phyloP scores from a whole-genome alignment of 2,113 vertebrate species.

The Cynoglossus semilaevis region DNA sequence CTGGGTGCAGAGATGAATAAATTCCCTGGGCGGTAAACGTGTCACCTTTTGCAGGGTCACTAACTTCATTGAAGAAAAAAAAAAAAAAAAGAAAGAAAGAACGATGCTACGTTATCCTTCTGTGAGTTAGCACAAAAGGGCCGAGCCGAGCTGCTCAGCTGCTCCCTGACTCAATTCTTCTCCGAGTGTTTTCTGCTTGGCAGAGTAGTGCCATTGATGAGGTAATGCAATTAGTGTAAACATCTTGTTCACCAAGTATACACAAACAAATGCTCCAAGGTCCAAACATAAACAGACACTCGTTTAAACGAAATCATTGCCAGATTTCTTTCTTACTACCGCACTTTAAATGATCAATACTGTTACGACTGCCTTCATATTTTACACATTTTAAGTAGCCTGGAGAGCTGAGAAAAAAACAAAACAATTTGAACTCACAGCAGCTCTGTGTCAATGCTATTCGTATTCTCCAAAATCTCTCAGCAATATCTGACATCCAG shows the following conservation, averaged over 20 bases:
- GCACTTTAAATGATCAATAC: conserved; percentile 63
- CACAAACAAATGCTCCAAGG: conserved; percentile 5
- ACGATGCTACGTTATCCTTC: conserved; percentile 30
- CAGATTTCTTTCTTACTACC: conserved; percentile 1
- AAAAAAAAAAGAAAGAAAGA: conserved; percentile 58
- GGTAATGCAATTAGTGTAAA: conserved; percentile 55
- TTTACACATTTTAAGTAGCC: too few relatives aligned
- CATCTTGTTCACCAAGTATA: conserved; percentile 30
- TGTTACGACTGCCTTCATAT: conserved; percentile 47
- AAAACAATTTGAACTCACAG: conserved; percentile 47
- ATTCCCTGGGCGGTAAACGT: conserved; percentile 78
- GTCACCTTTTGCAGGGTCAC: conserved; percentile 83
- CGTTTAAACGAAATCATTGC: not conserved
- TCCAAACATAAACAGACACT: conserved; percentile 4
- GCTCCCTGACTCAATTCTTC: conserved; percentile 58
- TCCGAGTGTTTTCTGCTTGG: conserved; percentile 59
- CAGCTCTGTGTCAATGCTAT: conserved; percentile 70
- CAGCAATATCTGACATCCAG: conserved; percentile 68
- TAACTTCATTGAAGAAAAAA: conserved; percentile 80
- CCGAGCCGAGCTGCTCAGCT: conserved; percentile 46
- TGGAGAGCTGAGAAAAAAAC: too few relatives aligned
- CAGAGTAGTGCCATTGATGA: conserved; percentile 51
- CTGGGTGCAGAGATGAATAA: conserved; percentile 75
- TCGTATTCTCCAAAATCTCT: conserved; percentile 48
- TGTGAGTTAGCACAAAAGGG: conserved; percentile 61